These are phyloP conservation scores for Mamestra brassicae DNA, from an alignment of 2,888 invertebrate genomes.

Conservation along the genomic window DNA sequence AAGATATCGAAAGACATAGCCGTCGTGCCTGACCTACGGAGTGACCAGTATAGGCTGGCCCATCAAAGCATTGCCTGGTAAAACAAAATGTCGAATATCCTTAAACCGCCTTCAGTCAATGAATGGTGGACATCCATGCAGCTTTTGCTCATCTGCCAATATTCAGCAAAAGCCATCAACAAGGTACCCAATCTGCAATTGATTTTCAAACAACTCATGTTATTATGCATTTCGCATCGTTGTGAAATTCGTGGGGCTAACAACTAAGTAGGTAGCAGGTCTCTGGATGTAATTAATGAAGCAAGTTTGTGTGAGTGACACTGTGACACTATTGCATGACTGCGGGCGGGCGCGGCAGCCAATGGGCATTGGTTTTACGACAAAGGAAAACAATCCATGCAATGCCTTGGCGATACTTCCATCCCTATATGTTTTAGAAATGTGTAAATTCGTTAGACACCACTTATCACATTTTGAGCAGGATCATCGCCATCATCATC, in stretches of 20 bases:
- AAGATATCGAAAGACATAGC: slow-evolving; percentile 8
- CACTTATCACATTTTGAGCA: too few species aligned
- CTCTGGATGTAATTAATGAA: slow-evolving; percentile 12
- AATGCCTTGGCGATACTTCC: not conserved
- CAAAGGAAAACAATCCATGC: not conserved
- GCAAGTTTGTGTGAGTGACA: slow-evolving; percentile 13
- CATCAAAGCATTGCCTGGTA: not conserved
- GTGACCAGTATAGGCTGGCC: slow-evolving; percentile 10
- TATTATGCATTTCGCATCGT: slow-evolving; percentile 31
- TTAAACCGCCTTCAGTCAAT: not conserved
- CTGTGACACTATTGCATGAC: slow-evolving; percentile 6
- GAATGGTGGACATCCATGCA: not conserved
- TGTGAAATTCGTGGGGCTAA: slow-evolving; percentile 31
- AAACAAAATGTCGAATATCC: not conserved
- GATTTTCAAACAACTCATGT: slow-evolving; percentile 28
- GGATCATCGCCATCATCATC: too few species aligned
- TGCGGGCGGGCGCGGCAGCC: not conserved
- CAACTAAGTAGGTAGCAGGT: not conserved
- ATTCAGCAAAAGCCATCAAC: slow-evolving; percentile 4
- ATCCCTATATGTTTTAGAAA: too few species aligned
- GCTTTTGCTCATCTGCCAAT: slow-evolving; percentile 7
- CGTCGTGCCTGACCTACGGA: not conserved
- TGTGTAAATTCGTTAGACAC: too few species aligned
- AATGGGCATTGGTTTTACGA: not conserved
- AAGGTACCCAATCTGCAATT: slow-evolving; percentile 19